Evolutionary conservation across 2,113 vertebrate genomes (phyloP).

Genomic region (Enhydra lutris): DNA sequence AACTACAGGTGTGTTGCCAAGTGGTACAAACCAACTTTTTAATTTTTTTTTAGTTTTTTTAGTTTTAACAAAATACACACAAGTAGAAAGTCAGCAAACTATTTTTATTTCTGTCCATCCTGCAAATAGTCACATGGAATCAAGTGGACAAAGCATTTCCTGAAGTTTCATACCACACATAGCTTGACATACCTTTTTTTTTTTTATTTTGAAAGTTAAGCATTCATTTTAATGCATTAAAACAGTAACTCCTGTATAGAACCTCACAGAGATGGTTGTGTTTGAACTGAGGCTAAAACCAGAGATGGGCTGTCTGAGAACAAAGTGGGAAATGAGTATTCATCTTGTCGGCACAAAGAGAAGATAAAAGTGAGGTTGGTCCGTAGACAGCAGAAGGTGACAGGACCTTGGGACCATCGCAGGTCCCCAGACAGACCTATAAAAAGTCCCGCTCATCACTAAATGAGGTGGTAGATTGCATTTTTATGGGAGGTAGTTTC

Average conservation of each 20-base stretch:
- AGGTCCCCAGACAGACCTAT: not conserved
- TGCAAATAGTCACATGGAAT: not conserved
- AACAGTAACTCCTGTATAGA: not conserved
- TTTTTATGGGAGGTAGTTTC: not conserved
- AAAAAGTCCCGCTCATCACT: rapidly evolving
- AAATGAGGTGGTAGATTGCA: not conserved
- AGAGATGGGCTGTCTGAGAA: not conserved
- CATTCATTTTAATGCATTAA: not conserved
- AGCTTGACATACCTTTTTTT: not conserved
- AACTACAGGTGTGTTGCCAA: not conserved
- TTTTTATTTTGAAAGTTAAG: not conserved
- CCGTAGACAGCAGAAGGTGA: rapidly evolving
- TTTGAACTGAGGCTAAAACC: not conserved
- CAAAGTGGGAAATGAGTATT: not conserved
- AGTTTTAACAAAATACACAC: not conserved
- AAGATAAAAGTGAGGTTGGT: not conserved
- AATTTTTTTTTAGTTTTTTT: not conserved
- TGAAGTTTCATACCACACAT: not conserved
- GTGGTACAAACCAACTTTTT: not conserved
- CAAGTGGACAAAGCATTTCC: not conserved
- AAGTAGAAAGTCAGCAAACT: not conserved
- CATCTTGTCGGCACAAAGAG: rapidly evolving
- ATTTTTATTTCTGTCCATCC: not conserved
- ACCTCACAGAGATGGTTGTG: not conserved
- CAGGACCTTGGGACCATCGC: rapidly evolving